A percentile compares a stretch with the other conserved stretches of the same genome.
Conservation (phyloP, 2,113 vertebrate genomes). For the Catagonus wagneri region DNA sequence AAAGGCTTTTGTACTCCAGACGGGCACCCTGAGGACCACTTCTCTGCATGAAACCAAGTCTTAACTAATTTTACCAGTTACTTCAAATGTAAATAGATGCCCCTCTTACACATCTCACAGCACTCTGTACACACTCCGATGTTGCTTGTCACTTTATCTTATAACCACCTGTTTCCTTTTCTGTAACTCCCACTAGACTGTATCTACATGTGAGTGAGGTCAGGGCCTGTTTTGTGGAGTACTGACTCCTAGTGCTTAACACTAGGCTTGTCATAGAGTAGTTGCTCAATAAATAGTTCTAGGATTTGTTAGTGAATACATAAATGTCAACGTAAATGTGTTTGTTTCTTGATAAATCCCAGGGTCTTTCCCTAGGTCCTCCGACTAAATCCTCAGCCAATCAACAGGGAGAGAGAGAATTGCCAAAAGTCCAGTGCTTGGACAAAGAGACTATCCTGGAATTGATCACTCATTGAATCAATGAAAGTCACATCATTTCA, state of each 20-base stretch:
- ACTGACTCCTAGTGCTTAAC: neutral
- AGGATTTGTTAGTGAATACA: neutral
- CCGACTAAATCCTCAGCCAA: conserved; percentile 24
- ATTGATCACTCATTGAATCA: conserved; percentile 9
- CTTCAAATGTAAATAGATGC: neutral
- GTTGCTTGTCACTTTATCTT: neutral
- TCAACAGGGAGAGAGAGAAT: neutral
- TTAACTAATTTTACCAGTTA: neutral
- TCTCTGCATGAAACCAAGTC: neutral
- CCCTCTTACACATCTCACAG: neutral
- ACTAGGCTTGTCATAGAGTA: neutral
- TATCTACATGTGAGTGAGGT: neutral
- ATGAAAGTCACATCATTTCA: conserved; percentile 39
- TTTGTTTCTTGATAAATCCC: conserved; percentile 26
- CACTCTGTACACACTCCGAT: neutral
- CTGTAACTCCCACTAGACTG: neutral
- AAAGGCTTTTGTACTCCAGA: neutral
- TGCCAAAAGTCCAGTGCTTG: neutral
- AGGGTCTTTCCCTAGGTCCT: neutral
- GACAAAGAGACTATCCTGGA: conserved; percentile 12
- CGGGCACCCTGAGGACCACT: neutral
- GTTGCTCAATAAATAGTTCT: neutral
- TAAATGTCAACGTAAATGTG: neutral
- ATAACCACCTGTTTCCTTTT: neutral
- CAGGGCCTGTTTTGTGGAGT: neutral